A percentile compares a stretch with the other conserved stretches of the same genome.
These are phyloP conservation scores for Zaprionus lineosus DNA, from an alignment of 2,888 invertebrate genomes.

Conservation along the genomic window DNA sequence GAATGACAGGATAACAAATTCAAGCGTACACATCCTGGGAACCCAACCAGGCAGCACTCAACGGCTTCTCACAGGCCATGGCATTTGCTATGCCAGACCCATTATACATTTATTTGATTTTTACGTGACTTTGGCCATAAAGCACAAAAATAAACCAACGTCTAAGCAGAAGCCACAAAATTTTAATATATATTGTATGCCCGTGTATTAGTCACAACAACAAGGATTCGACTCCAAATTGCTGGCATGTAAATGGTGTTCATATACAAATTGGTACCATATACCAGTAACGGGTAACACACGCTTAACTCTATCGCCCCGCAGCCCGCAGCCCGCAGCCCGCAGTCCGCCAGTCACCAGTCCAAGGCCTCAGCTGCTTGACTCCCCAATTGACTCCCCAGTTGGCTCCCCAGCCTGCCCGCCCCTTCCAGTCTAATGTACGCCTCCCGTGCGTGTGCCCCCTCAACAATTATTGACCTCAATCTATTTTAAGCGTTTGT, in stretches of 20 bases:
- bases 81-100: constrained; percentile 33
- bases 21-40: constrained; percentile 25
- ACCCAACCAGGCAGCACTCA: constrained; percentile 18
- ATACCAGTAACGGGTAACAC: constrained; percentile 17
- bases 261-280: constrained; percentile 50
- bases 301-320: constrained; percentile 1
- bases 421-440: too few species aligned
- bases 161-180: constrained; percentile 22
- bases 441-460: constrained; percentile 26
- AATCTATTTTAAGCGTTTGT: constrained; percentile 61
- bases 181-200: constrained; percentile 16
- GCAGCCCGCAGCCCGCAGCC: neutral
- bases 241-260: constrained; percentile 39
- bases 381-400: too few species aligned
- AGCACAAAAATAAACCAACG: constrained; percentile 57
- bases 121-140: constrained; percentile 63
- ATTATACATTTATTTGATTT: constrained; percentile 66
- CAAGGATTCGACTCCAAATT: neutral
- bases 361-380: too few species aligned
- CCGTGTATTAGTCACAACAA: neutral
- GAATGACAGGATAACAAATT: constrained; percentile 11
- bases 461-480: constrained; percentile 65
- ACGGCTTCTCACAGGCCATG: constrained; percentile 33
- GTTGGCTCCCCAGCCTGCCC: too few species aligned
- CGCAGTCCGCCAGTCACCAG: too few species aligned